Evolutionary conservation across 2,888 invertebrate genomes (phyloP), one percentile per base, ranked within the genome.

Genomic region (Odontothrips loti): DNA sequence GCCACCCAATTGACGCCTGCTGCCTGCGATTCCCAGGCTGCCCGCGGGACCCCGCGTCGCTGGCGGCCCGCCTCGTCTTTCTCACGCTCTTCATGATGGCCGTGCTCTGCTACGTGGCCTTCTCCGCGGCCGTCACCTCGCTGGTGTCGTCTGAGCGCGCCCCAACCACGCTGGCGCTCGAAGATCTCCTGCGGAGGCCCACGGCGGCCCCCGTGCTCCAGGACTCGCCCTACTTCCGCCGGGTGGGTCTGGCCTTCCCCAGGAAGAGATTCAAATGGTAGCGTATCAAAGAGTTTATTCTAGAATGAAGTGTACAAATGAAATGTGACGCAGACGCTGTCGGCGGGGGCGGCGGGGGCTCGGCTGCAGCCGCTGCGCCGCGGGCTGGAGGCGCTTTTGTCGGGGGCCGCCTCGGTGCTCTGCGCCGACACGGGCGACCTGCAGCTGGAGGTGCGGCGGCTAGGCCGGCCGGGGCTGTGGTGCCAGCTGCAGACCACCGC

Each of bases 91-190:
- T 83, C 48, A 80, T 82, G 34, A 58, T 83, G 79, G 82, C 83
- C 17, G 83, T 83, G 29, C 68, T 83, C 20, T 80, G 81, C 12
- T 83, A 81, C 81, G 83, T 83, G 23, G 82, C 83, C 15, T 83
- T 82, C 78, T 83, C 83, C 17, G 83, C 83, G 9, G 81, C 81
- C 43, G 81, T 83, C 47, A 83, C 83, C 43, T 82, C 83, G 63
- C 79, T 83, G 58, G 82, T 83, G 80, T 83, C 83, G 15, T 79
- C 79, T 11, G 48, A 79, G 20, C 81, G 79, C 23, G 34, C 68
- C 48, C n/a, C 81, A 6, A 48, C 23, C 27, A 27, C 27, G 68
- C 68, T 75, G 23, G 12, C 68, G 68, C 68, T 75, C 10, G 68
- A 75, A 4, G 23, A 75, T 11, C 68, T 75, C 27, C 68, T 75